phyloP scores from a whole-genome alignment of 2,888 invertebrate species.

The Acholoe squamosa region DNA sequence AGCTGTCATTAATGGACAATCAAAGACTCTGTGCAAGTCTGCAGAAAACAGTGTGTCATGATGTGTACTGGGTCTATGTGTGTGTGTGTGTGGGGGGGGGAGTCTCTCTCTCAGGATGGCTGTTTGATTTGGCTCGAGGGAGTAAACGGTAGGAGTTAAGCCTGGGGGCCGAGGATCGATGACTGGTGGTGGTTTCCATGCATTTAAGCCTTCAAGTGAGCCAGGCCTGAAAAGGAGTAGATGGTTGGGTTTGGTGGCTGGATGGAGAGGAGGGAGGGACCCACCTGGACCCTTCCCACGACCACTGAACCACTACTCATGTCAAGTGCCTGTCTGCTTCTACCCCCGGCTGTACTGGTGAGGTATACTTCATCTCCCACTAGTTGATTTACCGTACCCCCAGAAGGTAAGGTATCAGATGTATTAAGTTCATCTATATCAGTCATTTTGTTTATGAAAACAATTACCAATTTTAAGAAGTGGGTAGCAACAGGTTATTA shows the following conservation, averaged over 20 bases:
- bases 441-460: too few species aligned
- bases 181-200: slow-evolving; percentile 47
- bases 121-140: slow-evolving; percentile 43
- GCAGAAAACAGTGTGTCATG: neutral
- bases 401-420: too few species aligned
- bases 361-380: too few species aligned
- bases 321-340: slow-evolving; percentile 9
- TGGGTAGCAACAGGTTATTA: too few species aligned
- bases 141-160: neutral
- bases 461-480: too few species aligned
- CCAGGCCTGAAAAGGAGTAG: neutral
- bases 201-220: slow-evolving; percentile 53
- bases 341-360: too few species aligned
- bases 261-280: neutral
- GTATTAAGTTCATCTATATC: too few species aligned
- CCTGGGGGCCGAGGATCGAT: neutral
- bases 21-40: too few species aligned
- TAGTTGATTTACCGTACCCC: too few species aligned
- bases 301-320: neutral
- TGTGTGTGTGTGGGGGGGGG: neutral
- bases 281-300: slow-evolving; percentile 46
- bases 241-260: neutral
- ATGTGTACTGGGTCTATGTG: neutral
- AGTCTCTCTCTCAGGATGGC: neutral
- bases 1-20: too few species aligned